Percentiles rank a stretch among this genome's conserved stretches.
Evolutionary conservation across 2,113 vertebrate species (phyloP).

Genomic region (Bubalus kerabau): DNA sequence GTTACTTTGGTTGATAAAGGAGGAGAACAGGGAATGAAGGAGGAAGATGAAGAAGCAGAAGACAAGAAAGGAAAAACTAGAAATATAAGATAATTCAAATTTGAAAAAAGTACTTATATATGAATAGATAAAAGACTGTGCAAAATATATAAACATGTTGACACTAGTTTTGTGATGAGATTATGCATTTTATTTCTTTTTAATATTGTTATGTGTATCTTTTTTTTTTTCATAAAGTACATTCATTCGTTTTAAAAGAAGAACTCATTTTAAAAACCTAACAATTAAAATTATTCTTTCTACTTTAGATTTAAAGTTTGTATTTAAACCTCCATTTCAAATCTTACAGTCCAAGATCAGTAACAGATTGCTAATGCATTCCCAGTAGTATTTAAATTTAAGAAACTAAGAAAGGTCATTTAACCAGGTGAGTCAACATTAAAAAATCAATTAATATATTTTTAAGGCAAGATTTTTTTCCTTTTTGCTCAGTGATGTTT

Average conservation of each 20-base stretch:
- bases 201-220: neutral
- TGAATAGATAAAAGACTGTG: neutral
- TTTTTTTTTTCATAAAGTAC: neutral
- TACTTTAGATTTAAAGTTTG: neutral
- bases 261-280: neutral
- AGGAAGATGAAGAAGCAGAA: neutral
- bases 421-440: neutral
- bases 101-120: neutral
- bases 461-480: constrained; percentile 7
- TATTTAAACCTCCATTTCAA: neutral
- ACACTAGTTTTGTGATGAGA: neutral
- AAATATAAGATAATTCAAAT: neutral
- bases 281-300: neutral
- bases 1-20: neutral
- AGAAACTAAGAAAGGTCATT: neutral
- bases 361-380: neutral
- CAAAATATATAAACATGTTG: neutral
- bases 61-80: neutral
- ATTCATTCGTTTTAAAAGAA: constrained; percentile 17
- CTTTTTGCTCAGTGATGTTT: neutral
- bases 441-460: neutral
- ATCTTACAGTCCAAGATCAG: neutral
- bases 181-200: neutral
- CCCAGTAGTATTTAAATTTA: neutral
- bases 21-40: neutral